Base-by-base conservation (phyloP, 1,140 invertebrate genomes). In the Forficula auricularia region DNA sequence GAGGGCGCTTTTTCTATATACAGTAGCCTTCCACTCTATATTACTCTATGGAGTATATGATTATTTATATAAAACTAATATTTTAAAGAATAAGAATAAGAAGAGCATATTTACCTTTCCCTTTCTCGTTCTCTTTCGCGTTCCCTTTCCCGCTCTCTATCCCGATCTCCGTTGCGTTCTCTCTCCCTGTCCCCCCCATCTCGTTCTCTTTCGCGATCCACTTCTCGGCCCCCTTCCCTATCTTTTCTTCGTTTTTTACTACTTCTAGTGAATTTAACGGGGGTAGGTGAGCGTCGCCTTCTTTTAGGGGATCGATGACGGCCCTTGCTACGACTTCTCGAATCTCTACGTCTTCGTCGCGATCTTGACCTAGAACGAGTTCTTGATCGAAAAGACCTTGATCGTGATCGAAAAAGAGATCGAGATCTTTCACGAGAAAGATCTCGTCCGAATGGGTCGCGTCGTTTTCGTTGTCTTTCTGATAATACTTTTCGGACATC, bases 371-470 rank as follows among this genome's bases (percentile, higher is more conserved):
- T 39, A 18, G 43, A 44, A 2, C 43, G 35, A 19, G 20, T 31
- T 19, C 44, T 3, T 2, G 30, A 32, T 37, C 45, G 40, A 7
- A 20, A 32, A 2, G 44, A 45, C 42, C 40, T 42, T n/a, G 33
- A 18, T 12, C 51, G 50, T 32, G 53, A 54, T 35, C 48, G 47
- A 14, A 54, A 57, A n/a, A 50, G 48, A 20, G 54, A 54, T 43
- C 52, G 40, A 9, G 52, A 52, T 15, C 49, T 46, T 48, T 43
- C 54, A 42, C 40, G 40, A 2, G 61, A 66, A 32, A 73, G 67
- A 57, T 85, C 82, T n/a, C 81, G 63, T 0, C 82, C 82, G 61
- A 83, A 86, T 20, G 78, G 72, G 57, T 86, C 82, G 59, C 79
- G 82, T 14, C 68, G 60, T n/a, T 71, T 66, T 38, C 68, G 61